Percentiles rank a stretch among this genome's conserved stretches.
phyloP scores from a whole-genome alignment of 2,888 invertebrate species.

The Andrena fulva region DNA sequence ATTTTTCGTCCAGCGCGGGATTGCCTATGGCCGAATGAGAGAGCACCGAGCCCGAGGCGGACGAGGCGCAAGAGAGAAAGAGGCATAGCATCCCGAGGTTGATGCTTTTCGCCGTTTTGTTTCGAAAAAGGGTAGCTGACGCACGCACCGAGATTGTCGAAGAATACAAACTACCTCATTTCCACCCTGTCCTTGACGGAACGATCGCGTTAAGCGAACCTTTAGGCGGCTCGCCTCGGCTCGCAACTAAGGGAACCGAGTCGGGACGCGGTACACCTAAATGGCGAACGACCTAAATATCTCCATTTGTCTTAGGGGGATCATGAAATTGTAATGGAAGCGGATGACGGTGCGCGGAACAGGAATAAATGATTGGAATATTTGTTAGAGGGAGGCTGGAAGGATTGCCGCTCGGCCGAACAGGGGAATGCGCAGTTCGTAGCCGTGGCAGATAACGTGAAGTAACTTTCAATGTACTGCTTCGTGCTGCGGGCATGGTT shows the following conservation, averaged over 20 bases:
- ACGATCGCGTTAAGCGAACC: conserved; percentile 64
- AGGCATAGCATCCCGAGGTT: conserved; percentile 22
- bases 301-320: conserved; percentile 53
- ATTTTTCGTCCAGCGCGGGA: conserved; percentile 15
- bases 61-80: neutral
- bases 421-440: neutral
- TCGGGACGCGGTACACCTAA: conserved; percentile 24
- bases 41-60: too few relatives aligned
- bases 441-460: neutral
- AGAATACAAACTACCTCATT: conserved; percentile 71
- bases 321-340: conserved; percentile 49
- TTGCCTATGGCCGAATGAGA: neutral
- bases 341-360: conserved; percentile 27
- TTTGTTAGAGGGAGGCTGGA: conserved; percentile 32
- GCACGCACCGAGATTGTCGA: conserved; percentile 51
- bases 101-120: conserved; percentile 47
- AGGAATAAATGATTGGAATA: conserved; percentile 44
- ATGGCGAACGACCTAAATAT: conserved; percentile 48
- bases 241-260: conserved; percentile 14
- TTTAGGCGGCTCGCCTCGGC: conserved; percentile 57
- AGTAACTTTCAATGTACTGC: conserved; percentile 5
- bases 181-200: conserved; percentile 64
- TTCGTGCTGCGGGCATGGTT: neutral
- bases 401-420: neutral
- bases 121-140: conserved; percentile 54